Evolutionary conservation across 1,140 invertebrate species (phyloP).

Genomic region (Cataglyphis hispanica): DNA sequence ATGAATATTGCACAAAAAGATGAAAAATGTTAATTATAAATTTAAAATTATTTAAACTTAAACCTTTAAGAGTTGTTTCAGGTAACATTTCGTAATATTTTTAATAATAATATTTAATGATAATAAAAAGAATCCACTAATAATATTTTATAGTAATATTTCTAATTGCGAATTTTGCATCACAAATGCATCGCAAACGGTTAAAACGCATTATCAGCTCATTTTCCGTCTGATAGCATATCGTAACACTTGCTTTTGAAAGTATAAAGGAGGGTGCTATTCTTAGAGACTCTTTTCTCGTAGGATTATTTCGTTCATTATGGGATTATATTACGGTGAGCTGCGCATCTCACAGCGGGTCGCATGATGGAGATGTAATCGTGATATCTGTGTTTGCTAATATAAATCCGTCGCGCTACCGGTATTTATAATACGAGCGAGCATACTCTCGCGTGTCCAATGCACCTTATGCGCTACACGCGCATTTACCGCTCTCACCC

Average conservation of each 20-base stretch:
- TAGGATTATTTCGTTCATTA: constrained; percentile 67
- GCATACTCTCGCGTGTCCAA: constrained; percentile 54
- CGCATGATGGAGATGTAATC: constrained; percentile 64
- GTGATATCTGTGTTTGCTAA: constrained; percentile 70
- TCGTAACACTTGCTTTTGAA: constrained; percentile 19
- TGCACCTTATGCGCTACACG: constrained; percentile 38
- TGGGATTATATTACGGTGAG: constrained; percentile 57
- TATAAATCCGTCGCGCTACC: constrained; percentile 65
- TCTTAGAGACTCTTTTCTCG: constrained; percentile 29
- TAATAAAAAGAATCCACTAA: no score
- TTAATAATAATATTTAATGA: no score
- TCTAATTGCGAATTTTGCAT: neutral
- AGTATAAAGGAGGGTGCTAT: constrained; percentile 43
- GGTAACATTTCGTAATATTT: no score
- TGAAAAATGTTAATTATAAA: neutral
- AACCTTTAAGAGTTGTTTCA: no score
- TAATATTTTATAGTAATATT: no score
- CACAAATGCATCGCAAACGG: neutral
- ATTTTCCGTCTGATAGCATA: neutral
- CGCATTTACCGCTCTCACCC: constrained; percentile 3
- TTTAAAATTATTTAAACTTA: no score
- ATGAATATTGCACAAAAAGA: neutral
- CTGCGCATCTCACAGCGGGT: constrained; percentile 57
- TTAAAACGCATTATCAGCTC: neutral
- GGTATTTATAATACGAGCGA: constrained; percentile 61